These are phyloP conservation scores for Tenthredo amoena DNA, from an alignment of 2,888 invertebrate species.

Conservation along the genomic window DNA sequence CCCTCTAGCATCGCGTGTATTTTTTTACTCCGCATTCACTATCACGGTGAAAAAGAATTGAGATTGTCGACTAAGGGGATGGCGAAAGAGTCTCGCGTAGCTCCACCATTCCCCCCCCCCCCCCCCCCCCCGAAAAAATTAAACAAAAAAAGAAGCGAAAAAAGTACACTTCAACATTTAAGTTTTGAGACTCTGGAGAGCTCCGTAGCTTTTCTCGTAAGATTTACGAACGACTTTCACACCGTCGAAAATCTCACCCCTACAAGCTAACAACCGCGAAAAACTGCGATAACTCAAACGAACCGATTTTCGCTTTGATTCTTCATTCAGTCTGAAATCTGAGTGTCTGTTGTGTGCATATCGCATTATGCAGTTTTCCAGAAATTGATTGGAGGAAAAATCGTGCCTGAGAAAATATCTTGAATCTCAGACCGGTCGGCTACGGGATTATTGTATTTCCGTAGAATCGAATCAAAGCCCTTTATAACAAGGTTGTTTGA, in stretches of 20 bases:
- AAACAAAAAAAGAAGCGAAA: background rate
- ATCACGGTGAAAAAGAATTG: background rate
- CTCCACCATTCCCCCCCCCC: background rate
- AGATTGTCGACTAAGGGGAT: conserved; percentile 6
- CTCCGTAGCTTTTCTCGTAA: background rate
- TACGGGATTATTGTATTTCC: background rate
- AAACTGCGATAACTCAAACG: background rate
- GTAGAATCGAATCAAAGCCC: background rate
- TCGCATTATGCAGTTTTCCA: background rate
- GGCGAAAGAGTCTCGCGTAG: background rate
- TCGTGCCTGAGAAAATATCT: background rate
- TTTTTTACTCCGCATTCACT: background rate
- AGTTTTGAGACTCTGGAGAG: background rate
- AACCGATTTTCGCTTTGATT: background rate
- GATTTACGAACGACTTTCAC: conserved; percentile 22
- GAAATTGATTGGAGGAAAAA: background rate
- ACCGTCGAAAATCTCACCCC: background rate
- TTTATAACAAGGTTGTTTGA: background rate
- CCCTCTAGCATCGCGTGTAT: background rate
- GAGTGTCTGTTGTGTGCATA: background rate
- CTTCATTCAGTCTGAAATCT: background rate
- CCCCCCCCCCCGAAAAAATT: background rate
- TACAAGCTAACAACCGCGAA: background rate
- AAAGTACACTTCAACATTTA: background rate
- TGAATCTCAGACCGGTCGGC: background rate